phyloP scores from a whole-genome alignment of 2,797 vertebrate genomes.

The Sebastes taczanowskii region DNA sequence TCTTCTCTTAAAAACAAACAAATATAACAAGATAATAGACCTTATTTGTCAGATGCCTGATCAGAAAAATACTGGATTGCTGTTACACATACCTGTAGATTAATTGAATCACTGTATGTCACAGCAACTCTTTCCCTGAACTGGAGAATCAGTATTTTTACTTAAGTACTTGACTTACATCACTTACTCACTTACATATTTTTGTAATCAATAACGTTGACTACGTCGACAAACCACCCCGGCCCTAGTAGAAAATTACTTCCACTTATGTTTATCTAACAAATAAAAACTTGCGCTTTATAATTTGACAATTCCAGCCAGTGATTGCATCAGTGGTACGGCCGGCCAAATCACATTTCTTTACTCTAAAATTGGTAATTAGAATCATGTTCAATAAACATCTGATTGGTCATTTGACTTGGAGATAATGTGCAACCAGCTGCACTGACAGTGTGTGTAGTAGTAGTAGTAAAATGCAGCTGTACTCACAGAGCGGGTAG shows the following conservation, averaged over 20 bases:
- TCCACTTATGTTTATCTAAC: not conserved
- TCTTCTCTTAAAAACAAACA: too few relatives aligned
- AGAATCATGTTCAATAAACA: not conserved
- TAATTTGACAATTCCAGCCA: too few relatives aligned
- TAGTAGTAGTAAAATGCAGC: not conserved
- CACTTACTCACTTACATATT: too few relatives aligned
- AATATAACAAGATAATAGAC: too few relatives aligned
- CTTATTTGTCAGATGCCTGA: too few relatives aligned
- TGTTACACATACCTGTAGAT: not conserved
- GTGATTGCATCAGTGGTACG: not conserved
- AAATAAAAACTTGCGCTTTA: not conserved
- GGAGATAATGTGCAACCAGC: not conserved
- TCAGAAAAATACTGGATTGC: not conserved
- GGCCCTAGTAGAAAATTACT: not conserved
- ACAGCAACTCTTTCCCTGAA: not conserved
- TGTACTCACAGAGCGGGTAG: constrained; percentile 86
- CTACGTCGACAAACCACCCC: too few relatives aligned
- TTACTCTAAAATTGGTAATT: not conserved
- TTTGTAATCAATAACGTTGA: too few relatives aligned
- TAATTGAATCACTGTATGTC: not conserved
- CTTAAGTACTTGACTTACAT: not conserved
- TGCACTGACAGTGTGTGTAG: not conserved
- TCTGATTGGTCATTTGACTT: not conserved
- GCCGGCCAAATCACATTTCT: not conserved
- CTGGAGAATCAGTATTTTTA: not conserved